A percentile compares a stretch with the other conserved stretches of the same genome.
phyloP scores from a whole-genome alignment of 2,113 vertebrate species.

The Pangasianodon hypophthalmus region DNA sequence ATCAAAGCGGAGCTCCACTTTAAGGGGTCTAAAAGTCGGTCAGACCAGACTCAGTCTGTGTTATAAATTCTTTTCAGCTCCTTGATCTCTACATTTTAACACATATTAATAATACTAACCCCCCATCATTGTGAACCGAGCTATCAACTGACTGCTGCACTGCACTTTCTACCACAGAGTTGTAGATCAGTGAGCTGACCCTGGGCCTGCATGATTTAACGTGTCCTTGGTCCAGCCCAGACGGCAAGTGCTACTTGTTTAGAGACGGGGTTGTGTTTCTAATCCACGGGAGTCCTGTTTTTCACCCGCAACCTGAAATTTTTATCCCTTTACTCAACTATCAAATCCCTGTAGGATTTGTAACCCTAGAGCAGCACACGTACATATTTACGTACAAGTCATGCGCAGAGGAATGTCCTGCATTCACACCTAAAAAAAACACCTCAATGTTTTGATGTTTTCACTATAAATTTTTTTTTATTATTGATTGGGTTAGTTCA shows the following conservation, averaged over 20 bases:
- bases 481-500: not conserved
- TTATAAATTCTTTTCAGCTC: not conserved
- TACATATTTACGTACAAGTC: constrained; percentile 29
- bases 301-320: constrained; percentile 29
- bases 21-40: not conserved
- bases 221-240: constrained; percentile 24
- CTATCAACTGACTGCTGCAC: constrained; percentile 42
- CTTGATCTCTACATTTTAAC: constrained; percentile 7
- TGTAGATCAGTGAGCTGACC: constrained; percentile 37
- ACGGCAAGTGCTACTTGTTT: constrained; percentile 52
- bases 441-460: not conserved
- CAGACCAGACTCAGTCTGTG: not conserved
- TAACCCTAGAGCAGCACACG: constrained; percentile 17
- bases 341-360: constrained; percentile 28
- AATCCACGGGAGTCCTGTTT: constrained; percentile 48
- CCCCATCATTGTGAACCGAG: constrained; percentile 3
- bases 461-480: not conserved
- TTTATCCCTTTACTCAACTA: constrained; percentile 20
- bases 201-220: constrained; percentile 43
- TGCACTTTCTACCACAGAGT: constrained; percentile 36
- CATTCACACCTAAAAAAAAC: constrained; percentile 6
- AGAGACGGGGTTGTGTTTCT: constrained; percentile 39
- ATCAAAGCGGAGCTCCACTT: constrained; percentile 1
- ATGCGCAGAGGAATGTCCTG: constrained; percentile 28
- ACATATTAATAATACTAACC: not conserved